Evolutionary conservation across 2,113 vertebrate genomes (phyloP), one percentile per base, ranked within the genome.

Genomic region (Porphyrio hochstetteri): DNA sequence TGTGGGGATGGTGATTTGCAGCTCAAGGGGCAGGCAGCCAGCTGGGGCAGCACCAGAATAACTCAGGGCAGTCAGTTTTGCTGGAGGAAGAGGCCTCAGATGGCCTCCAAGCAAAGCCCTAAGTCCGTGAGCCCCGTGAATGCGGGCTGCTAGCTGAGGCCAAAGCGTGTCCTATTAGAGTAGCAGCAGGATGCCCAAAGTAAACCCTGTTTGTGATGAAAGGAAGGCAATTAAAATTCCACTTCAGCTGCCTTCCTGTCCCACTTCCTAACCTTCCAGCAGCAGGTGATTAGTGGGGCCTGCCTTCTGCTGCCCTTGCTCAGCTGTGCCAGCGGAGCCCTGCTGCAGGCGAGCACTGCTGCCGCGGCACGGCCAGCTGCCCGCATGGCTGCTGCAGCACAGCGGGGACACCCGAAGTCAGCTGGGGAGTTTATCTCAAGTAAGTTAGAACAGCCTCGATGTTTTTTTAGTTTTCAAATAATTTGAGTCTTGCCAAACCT

Each of bases 181-280:
- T 12, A 96, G 86, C 92, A 93, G 96, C 91, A 89, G 96, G 92
- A 93, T 69, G 63, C 69, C 88, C 5, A 0, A 69, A 93, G 80
- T 65, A 96, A 96, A 89, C 86, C 21, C 56, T 53, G 56, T 18
- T 92, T 69, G 96, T 91, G 92, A 96, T 92, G 86, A 93, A 96
- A 96, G 88, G 92, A 96, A 93, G 88, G 91, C 93, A 97, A 96
- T 96, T 97, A 97, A 96, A 97, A 96, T 96, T 96, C 93, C 93
- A 91, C 88, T 91, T 86, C 72, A 65, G 80, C 82, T 94, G 93
- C 92, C 82, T 91, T 94, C 84, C 90, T 92, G 76, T 88, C 71
- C 85, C 64, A 69, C 77, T 93, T 94, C 80, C 80, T 82, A 93
- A 96, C 92, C 88, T 94, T 96, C 69, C 83, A 95, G 88, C 31